Conservation (phyloP, 2,797 vertebrate genomes). For the Halcyon badia region DNA sequence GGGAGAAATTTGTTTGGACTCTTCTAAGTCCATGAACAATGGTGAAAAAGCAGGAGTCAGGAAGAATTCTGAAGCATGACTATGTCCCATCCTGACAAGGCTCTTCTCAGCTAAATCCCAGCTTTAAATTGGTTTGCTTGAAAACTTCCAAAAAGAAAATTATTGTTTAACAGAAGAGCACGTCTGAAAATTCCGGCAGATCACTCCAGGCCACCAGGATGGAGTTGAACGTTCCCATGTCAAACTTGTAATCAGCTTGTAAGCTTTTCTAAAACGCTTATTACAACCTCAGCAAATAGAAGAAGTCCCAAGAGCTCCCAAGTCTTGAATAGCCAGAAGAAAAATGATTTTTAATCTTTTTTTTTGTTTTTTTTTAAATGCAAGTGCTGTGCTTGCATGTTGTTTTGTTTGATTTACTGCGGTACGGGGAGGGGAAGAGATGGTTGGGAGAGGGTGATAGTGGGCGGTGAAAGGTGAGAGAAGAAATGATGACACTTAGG, state of each 20-base stretch:
- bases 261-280: slow-evolving; percentile 11
- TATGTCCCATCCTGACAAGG: background rate
- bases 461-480: background rate
- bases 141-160: background rate
- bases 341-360: background rate
- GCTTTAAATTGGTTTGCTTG: background rate
- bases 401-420: background rate
- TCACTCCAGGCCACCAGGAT: background rate
- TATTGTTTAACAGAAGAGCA: background rate
- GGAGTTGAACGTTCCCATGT: background rate
- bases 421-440: background rate
- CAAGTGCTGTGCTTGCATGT: background rate
- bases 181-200: background rate
- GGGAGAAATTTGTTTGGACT: background rate
- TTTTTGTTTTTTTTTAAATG: background rate
- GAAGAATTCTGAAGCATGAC: background rate
- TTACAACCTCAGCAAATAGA: background rate
- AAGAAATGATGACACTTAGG: background rate
- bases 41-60: background rate
- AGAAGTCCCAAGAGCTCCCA: background rate
- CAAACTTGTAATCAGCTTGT: slow-evolving; percentile 1
- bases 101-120: background rate
- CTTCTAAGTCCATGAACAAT: background rate
- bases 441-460: background rate
- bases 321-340: background rate